A percentile compares a stretch with the other conserved stretches of the same genome.
Conservation (phyloP, 2,888 invertebrate species). For the Catocala sponsa region DNA sequence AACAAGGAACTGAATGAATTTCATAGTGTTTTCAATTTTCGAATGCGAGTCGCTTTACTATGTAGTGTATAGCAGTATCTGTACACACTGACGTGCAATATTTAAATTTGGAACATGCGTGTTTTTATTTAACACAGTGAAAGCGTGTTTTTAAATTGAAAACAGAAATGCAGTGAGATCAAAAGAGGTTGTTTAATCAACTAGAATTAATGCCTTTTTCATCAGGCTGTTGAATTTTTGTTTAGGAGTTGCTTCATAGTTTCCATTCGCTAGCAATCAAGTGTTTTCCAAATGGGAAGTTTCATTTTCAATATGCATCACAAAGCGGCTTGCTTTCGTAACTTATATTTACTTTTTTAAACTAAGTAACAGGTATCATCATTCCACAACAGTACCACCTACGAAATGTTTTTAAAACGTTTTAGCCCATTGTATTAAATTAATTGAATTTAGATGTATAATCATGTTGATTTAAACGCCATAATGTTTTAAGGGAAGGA, state of each 20-base stretch:
- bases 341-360: conserved; percentile 21
- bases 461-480: conserved; percentile 62
- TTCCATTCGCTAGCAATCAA: background rate
- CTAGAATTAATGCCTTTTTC: background rate
- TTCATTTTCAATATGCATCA: conserved; percentile 44
- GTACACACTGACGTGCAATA: too few species aligned
- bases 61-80: too few species aligned
- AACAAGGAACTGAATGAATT: too few species aligned
- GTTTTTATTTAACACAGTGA: too few species aligned
- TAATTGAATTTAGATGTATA: conserved; percentile 55
- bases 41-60: too few species aligned
- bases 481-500: conserved; percentile 50
- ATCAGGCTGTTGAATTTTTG: background rate
- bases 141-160: too few species aligned
- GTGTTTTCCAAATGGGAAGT: conserved; percentile 2
- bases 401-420: conserved; percentile 43
- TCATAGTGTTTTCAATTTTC: too few species aligned
- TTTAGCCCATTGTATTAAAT: conserved; percentile 53
- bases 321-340: conserved; percentile 40
- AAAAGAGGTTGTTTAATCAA: background rate
- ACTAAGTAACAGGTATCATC: conserved; percentile 53
- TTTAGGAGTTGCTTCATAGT: conserved; percentile 2
- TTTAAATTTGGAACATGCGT: too few species aligned
- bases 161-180: background rate
- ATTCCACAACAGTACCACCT: conserved; percentile 66